Percentiles rank a stretch among this genome's conserved stretches.
Evolutionary conservation across 1,140 invertebrate genomes (phyloP).

Genomic region (Leptinotarsa lineolata): DNA sequence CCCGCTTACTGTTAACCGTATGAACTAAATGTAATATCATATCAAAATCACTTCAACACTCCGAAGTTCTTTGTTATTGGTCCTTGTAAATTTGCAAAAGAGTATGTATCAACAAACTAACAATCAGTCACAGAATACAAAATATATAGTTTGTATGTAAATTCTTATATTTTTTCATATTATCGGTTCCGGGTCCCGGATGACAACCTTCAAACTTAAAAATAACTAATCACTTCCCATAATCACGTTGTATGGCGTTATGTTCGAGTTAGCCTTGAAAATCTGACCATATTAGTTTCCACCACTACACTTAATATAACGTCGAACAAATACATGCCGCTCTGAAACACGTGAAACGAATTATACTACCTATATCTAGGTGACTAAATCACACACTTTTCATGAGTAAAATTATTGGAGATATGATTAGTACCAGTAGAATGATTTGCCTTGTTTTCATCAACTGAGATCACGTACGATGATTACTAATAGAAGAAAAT

Average conservation of each 20-base stretch:
- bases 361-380: neutral
- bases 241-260: slow-evolving; percentile 50
- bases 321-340: neutral
- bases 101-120: neutral
- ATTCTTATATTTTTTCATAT: neutral
- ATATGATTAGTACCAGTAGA: no score
- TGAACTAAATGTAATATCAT: no score
- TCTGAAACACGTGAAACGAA: neutral
- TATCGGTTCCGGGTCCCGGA: slow-evolving; percentile 43
- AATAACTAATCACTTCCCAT: slow-evolving; percentile 54
- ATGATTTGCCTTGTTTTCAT: no score
- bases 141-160: neutral
- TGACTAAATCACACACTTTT: no score
- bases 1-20: no score
- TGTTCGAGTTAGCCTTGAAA: slow-evolving; percentile 52
- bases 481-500: no score
- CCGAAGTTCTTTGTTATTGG: neutral
- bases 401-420: no score
- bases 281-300: slow-evolving; percentile 49
- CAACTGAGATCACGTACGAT: no score
- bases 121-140: neutral
- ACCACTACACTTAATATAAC: slow-evolving; percentile 14
- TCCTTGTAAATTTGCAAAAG: neutral
- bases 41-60: no score
- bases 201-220: slow-evolving; percentile 50